A percentile compares a stretch with the other conserved stretches of the same genome.
phyloP scores from a whole-genome alignment of 2,113 vertebrate genomes.

The Phrynocephalus versicolor region DNA sequence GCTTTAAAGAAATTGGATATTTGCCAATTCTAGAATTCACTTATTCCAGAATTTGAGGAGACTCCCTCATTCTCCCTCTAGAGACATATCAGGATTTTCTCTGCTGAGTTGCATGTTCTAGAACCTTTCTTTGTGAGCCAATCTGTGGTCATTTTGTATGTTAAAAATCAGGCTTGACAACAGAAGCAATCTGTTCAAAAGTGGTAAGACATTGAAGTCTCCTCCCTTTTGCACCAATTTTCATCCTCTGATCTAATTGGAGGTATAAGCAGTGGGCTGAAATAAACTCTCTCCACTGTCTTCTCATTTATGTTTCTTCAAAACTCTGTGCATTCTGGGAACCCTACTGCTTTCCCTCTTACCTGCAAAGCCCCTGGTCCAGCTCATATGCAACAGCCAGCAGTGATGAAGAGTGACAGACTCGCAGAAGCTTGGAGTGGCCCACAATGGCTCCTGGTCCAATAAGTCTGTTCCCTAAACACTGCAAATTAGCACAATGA shows the following conservation, averaged over 20 bases:
- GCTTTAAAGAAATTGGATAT: neutral
- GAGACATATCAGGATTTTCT: neutral
- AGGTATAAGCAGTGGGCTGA: neutral
- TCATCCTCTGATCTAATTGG: neutral
- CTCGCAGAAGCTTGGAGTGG: fast-evolving
- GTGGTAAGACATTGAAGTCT: too few relatives aligned
- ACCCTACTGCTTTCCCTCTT: neutral
- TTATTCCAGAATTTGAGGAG: conserved; percentile 23
- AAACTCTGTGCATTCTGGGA: neutral
- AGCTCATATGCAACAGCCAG: neutral
- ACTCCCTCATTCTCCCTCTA: neutral
- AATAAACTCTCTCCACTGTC: neutral
- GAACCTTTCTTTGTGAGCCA: neutral
- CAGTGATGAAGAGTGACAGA: fast-evolving
- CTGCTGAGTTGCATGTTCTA: neutral
- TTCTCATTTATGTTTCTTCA: neutral
- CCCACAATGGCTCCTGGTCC: neutral
- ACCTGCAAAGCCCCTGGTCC: fast-evolving
- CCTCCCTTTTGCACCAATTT: too few relatives aligned
- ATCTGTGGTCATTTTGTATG: neutral
- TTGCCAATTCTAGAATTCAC: conserved; percentile 37
- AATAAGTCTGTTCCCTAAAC: neutral
- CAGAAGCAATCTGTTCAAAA: neutral
- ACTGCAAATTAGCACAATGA: neutral
- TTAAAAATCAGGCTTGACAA: neutral